phyloP scores from a whole-genome alignment of 2,113 vertebrate species.

The Mustela lutreola region DNA sequence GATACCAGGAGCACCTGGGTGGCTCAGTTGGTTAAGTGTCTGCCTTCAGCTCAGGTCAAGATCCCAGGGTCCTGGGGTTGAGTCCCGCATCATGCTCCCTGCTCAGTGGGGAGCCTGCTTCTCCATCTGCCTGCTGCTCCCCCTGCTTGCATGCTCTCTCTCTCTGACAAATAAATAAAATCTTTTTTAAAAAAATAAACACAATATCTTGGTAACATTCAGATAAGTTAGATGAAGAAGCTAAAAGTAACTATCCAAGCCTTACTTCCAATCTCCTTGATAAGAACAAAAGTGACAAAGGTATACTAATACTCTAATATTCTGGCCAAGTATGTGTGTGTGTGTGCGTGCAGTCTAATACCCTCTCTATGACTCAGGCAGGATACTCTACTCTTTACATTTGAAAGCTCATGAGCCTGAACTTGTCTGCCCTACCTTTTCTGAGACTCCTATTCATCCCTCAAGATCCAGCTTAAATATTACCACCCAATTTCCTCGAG shows the following conservation, averaged over 20 bases:
- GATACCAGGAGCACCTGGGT: background rate
- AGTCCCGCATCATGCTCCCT: background rate
- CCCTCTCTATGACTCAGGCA: background rate
- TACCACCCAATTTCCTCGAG: background rate
- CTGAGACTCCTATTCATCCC: background rate
- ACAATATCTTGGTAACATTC: background rate
- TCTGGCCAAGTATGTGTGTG: background rate
- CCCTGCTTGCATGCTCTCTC: background rate
- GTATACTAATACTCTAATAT: background rate
- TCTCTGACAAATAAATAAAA: background rate
- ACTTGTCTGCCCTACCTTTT: background rate
- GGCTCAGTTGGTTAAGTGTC: background rate
- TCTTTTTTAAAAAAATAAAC: background rate
- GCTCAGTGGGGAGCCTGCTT: background rate
- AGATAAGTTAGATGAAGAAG: slow-evolving; percentile 29
- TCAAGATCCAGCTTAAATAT: slow-evolving; percentile 37
- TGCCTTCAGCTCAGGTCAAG: background rate
- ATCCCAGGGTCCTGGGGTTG: background rate
- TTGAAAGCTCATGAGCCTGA: background rate
- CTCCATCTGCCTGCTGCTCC: background rate
- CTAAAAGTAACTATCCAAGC: background rate
- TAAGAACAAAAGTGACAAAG: slow-evolving; percentile 59
- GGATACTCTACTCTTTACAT: background rate
- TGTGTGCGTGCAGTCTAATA: background rate
- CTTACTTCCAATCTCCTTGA: background rate